Evolutionary conservation across 35 echinoderm and acorn worm genomes (phyloP).

Genomic region (Stichopus chloronotus): DNA sequence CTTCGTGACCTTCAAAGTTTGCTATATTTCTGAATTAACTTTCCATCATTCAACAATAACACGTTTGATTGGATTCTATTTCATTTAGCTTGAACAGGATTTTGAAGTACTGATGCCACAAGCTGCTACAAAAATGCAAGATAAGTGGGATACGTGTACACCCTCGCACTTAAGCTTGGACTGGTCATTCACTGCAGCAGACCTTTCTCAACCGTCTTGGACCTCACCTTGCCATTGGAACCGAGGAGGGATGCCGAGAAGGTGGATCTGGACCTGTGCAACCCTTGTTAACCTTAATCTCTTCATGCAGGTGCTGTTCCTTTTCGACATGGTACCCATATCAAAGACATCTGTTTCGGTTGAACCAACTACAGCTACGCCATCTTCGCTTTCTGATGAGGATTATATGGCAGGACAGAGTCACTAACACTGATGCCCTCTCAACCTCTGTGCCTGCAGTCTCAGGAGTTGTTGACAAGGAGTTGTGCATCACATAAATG

Average conservation of each 20-base stretch:
- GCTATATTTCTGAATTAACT: background rate
- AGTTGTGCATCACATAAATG: background rate
- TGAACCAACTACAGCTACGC: background rate
- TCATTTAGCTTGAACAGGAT: conserved; percentile 5
- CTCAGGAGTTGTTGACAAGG: background rate
- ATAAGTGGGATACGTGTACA: background rate
- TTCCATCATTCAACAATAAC: background rate
- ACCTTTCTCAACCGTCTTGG: too few species aligned
- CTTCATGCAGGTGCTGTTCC: too few species aligned
- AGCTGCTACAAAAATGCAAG: conserved; percentile 13
- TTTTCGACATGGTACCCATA: conserved; percentile 3
- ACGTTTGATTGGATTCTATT: background rate
- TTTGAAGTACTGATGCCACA: conserved; percentile 23
- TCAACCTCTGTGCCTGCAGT: background rate
- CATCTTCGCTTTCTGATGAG: conserved; percentile 15
- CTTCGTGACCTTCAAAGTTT: background rate
- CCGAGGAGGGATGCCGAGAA: too few species aligned
- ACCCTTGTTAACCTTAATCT: too few species aligned
- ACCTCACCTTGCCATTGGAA: too few species aligned
- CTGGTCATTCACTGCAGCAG: too few species aligned
- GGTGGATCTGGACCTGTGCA: too few species aligned
- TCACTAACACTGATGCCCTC: conserved; percentile 5
- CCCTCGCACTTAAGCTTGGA: too few species aligned
- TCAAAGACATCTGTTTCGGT: background rate
- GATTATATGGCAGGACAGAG: conserved; percentile 14